phyloP scores from a whole-genome alignment of 1,140 invertebrate species.

The Cheumatopsyche charites region DNA sequence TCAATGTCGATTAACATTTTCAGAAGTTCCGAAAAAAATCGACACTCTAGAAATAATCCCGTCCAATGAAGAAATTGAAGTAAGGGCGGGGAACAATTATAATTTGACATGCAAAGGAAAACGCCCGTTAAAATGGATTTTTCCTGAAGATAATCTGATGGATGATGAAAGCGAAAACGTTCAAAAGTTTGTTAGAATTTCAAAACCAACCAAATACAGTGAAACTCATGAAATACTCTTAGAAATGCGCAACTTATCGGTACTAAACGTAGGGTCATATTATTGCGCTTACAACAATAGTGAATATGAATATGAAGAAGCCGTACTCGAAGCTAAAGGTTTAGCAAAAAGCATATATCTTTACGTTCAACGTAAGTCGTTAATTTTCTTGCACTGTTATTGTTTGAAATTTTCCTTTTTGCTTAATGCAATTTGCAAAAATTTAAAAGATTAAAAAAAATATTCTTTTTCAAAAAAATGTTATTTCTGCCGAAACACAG shows the following conservation, averaged over 20 bases:
- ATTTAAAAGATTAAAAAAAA: not conserved
- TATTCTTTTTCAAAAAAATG: slow-evolving; percentile 12
- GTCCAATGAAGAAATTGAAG: slow-evolving; percentile 56
- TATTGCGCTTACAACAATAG: slow-evolving; percentile 61
- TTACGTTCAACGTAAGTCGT: slow-evolving; percentile 68
- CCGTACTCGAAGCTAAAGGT: too few relatives aligned
- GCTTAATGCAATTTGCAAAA: too few relatives aligned
- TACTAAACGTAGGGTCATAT: slow-evolving; percentile 65
- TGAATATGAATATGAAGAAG: too few relatives aligned
- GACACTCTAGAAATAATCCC: slow-evolving; percentile 58
- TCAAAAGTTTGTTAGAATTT: slow-evolving; percentile 48
- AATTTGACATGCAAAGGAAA: slow-evolving; percentile 61
- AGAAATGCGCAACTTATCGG: slow-evolving; percentile 55
- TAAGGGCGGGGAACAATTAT: slow-evolving; percentile 57
- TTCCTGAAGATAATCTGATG: slow-evolving; percentile 49
- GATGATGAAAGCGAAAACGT: slow-evolving; percentile 51
- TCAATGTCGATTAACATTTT: not conserved
- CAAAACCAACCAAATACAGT: slow-evolving; percentile 50
- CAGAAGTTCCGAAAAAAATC: slow-evolving; percentile 13
- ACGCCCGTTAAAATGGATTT: slow-evolving; percentile 57
- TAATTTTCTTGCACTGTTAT: too few relatives aligned
- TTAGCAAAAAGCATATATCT: slow-evolving; percentile 65
- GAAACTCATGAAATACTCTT: slow-evolving; percentile 56
- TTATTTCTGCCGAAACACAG: slow-evolving; percentile 51
- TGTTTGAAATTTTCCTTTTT: too few relatives aligned